Evolutionary conservation across 2,797 vertebrate genomes (phyloP).

Genomic region (Acrossocheilus wenchowensis): DNA sequence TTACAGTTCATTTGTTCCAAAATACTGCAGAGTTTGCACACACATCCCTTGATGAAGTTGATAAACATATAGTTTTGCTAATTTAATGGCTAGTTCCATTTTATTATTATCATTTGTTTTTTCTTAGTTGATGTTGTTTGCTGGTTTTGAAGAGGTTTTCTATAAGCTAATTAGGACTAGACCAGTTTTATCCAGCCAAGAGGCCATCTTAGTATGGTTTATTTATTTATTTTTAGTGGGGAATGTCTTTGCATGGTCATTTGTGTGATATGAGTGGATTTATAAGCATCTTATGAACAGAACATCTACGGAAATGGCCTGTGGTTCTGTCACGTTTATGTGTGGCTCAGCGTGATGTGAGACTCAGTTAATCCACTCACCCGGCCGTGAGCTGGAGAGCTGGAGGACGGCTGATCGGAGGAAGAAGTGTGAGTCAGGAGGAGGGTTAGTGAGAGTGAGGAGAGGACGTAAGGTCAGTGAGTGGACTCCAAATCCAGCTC

Average conservation of each 20-base stretch:
- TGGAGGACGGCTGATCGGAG: constrained; percentile 11
- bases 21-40: neutral
- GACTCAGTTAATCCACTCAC: constrained; percentile 21
- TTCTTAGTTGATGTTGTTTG: neutral
- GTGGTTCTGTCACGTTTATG: neutral
- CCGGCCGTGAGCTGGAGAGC: constrained; percentile 11
- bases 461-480: constrained; percentile 52
- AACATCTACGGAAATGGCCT: neutral
- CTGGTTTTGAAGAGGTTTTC: neutral
- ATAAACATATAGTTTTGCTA: neutral
- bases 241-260: neutral
- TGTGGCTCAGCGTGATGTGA: neutral
- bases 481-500: constrained; percentile 74
- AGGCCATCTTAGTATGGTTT: neutral
- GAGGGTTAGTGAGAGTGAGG: constrained; percentile 44
- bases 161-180: neutral
- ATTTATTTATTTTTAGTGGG: neutral
- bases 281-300: neutral
- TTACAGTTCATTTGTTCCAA: neutral
- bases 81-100: neutral
- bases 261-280: neutral
- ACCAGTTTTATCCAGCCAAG: constrained; percentile 3
- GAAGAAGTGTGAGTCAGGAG: constrained; percentile 31
- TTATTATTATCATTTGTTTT: neutral
- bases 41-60: neutral